Base-by-base conservation (phyloP, 2,888 invertebrate species). In the Hartigia nigra region DNA sequence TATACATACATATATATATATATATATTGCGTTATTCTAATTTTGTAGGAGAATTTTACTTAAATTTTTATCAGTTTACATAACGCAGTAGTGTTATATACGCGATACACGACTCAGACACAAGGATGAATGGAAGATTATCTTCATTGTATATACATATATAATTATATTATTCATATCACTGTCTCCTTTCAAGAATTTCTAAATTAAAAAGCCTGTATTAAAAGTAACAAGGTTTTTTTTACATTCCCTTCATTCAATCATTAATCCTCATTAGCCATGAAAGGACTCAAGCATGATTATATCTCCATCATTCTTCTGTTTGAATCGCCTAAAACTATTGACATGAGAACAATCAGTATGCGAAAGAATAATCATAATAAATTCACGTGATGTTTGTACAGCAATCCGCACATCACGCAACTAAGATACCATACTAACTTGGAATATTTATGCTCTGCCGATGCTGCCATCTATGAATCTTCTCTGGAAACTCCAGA, bases 121-220 rank as follows among this genome's bases (percentile, higher is more conserved):
- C 78, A 78, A 82, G 76, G 81, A 84, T 82, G 80, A 84, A 88
- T 86, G 81, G 82, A 83, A 83, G 84, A 86, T 87, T 91, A 91
- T 92, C 92, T 92, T 91, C 91, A 91, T 91, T 93, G 92, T 93
- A 93, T 92, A 93, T 93, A 93, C 92, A 92, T 92, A 93, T 92
- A 90, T 83, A 82, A 88, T 86, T 87, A 88, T 88, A 88, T 87
- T 89, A 89, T 93, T 95, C 95, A 95, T 95, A 95, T 95, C 94
- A 95, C 95, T 94, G 94, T 95, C 95, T 95, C 95, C 94, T 94
- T 94, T 95, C 93, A 95, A 94, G 93, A 93, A 95, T 95, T 95
- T 95, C 95, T 95, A 95, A 95, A 95, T 95, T 95, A 93, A 92
- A 92, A 90, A 92, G 91, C 92, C 93, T 93, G 93, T 93, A 93